Base-by-base conservation (phyloP, 2,888 invertebrate species). In the Diloba caeruleocephala region DNA sequence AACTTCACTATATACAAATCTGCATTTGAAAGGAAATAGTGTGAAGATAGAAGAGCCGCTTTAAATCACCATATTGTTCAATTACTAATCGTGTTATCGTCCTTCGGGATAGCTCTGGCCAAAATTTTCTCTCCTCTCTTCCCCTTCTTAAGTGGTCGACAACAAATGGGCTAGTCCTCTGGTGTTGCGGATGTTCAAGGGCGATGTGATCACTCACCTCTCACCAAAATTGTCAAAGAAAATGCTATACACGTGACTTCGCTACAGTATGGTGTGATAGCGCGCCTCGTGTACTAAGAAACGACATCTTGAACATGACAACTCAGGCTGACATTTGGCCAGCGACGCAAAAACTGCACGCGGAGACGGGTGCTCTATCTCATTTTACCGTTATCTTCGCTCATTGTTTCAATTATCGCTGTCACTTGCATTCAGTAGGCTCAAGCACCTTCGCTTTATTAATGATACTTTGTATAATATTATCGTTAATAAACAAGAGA, bases 311-410 rank as follows among this genome's bases (percentile, higher is more conserved):
- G 69, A 62, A 76, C 61, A 72, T 69, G 72, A 74, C 72, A 55
- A 74, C 62, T 69, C 63, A 42, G 75, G 57, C 85, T 88, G 88
- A 88, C 89, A 87, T 89, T 88, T 87, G 79, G 74, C 62, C 57
- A 55, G 54, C 60, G 58, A 55, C 53, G 69, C 46, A 69, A 68
- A 65, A 72, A 77, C 63, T 55, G 51, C 54, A 49, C n/a, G 25
- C 39, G 34, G 21, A 36, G 42, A 32, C 70, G 34, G 54, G 69
- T 70, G 64, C 69, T 65, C 52, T 69, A 72, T 72, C 57, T 52
- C 55, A 55, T 34, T 64, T 46, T 55, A 61, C 73, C 57, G 65
- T 69, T 69, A 61, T 34, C 14, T 12, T 28, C n/a, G n/a, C 23
- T 31, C 52, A 58, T 69, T 63, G 58, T 66, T 54, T 38, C 58